phyloP scores from a whole-genome alignment of 2,797 vertebrate species.

The Trichosurus vulpecula region DNA sequence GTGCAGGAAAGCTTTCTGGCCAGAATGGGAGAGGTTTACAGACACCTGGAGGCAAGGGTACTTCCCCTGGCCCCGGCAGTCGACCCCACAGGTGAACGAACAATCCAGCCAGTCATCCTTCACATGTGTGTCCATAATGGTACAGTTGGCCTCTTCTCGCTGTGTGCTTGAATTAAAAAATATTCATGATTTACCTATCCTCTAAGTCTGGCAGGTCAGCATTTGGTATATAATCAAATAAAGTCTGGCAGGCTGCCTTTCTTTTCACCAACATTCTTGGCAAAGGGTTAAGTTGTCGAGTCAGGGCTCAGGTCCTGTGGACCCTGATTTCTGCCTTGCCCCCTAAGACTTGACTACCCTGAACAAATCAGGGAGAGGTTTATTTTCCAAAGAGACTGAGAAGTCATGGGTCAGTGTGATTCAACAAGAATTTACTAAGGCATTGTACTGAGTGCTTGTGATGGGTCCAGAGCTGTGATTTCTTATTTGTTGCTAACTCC shows the following conservation, averaged over 20 bases:
- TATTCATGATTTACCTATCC: background rate
- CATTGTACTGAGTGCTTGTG: background rate
- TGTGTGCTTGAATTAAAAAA: conserved; percentile 81
- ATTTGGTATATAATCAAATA: background rate
- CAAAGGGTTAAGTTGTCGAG: background rate
- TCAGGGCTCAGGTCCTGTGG: background rate
- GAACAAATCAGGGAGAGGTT: background rate
- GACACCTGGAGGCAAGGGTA: conserved; percentile 87
- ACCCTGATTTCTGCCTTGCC: background rate
- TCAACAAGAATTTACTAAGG: background rate
- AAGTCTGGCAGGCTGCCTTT: background rate
- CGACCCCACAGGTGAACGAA: conserved; percentile 66
- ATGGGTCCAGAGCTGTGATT: background rate
- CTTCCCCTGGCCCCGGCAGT: conserved; percentile 79
- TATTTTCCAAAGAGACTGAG: background rate
- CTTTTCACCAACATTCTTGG: background rate
- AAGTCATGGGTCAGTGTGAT: background rate
- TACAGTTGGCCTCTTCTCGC: conserved; percentile 85
- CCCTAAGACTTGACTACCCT: background rate
- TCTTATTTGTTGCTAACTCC: background rate
- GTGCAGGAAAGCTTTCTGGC: conserved; percentile 83
- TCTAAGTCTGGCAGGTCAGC: conserved; percentile 24
- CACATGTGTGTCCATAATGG: conserved; percentile 80
- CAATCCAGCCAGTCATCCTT: conserved; percentile 86
- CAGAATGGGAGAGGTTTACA: conserved; percentile 84